A percentile compares a stretch with the other conserved stretches of the same genome.
Conservation (phyloP, 1,140 invertebrate species). For the Homalodisca vitripennis region DNA sequence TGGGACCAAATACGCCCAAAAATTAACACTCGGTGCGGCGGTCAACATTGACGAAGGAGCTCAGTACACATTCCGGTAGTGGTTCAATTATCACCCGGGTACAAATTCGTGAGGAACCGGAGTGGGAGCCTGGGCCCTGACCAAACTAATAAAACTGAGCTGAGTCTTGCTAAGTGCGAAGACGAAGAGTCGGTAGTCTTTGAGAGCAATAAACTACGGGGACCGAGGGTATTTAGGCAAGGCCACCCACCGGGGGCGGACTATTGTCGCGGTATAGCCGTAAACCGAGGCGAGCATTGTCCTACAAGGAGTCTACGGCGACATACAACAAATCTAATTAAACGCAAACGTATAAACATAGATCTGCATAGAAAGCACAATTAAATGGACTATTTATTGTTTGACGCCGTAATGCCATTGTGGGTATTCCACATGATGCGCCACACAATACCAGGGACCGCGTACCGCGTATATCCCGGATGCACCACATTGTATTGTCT, state of each 20-base stretch:
- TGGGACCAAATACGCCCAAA: conserved; percentile 1
- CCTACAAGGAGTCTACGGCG: background rate
- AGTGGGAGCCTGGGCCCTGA: background rate
- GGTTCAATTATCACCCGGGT: conserved; percentile 20
- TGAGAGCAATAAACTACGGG: background rate
- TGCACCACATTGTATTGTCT: conserved; percentile 1
- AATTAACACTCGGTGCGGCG: background rate
- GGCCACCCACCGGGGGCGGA: conserved; percentile 3
- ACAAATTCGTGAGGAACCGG: conserved; percentile 15
- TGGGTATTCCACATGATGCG: background rate
- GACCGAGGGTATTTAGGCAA: background rate
- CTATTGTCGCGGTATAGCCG: conserved; percentile 1
- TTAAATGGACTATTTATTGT: conserved; percentile 15
- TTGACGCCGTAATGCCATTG: conserved; percentile 19
- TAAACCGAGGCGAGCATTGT: background rate
- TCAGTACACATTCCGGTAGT: conserved; percentile 16
- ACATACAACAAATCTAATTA: conserved; percentile 12
- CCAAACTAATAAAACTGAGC: conserved; percentile 20
- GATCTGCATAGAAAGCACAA: conserved; percentile 24
- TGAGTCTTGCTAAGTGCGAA: conserved; percentile 14
- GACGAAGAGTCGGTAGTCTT: background rate
- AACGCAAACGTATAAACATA: background rate
- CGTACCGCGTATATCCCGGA: background rate
- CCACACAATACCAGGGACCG: background rate
- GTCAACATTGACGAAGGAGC: conserved; percentile 1